Base-by-base conservation (phyloP, 1,140 invertebrate genomes). In the Amphibalanus amphitrite region DNA sequence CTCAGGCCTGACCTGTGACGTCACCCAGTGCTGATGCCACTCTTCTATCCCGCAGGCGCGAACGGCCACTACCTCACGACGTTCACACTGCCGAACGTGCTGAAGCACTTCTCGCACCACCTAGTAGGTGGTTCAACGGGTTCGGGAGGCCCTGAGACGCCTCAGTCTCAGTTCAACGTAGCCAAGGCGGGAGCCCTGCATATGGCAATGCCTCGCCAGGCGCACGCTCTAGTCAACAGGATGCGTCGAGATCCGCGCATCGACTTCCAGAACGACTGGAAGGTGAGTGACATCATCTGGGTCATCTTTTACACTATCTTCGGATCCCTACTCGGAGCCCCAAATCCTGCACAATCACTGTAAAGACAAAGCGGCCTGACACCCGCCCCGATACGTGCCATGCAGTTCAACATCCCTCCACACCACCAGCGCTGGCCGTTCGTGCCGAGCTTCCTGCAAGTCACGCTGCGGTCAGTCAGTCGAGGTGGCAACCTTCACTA, bases 111-210 rank as follows among this genome's bases (percentile, higher is more conserved):
- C 79, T 89, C 89, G 77, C 85, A 86, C 3, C 81, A 82, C 29
- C 77, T 90, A 30, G 84, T 80, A 0, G 88, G 88, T 0, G 89
- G 85, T 76, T 86, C 88, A 1, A 87, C 85, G 0, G 88, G 87
- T 30, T 67, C 65, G n/a, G 65, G 65, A 8, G 65, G 65, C 6
- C 26, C 65, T 3, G 3, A 3, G 3, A 87, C 47, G 15, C 69
- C 28, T 3, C 28, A 59, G 26, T 83, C 87, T 0, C 82, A 82
- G 71, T 78, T 89, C 69, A 90, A 90, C 74, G 83, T 89, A 0
- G 88, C 87, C 6, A 88, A 85, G 78, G 87, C 87, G 0, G 87
- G 88, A 1, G 85, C 88, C 0, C 87, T 87, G 0, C 86, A 87
- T n/a, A 83, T 85, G 72, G 88, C 90, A 75, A 88, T 89, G 20